Evolutionary conservation across 1,140 invertebrate species (phyloP).

Genomic region (Drosophila jambulina): DNA sequence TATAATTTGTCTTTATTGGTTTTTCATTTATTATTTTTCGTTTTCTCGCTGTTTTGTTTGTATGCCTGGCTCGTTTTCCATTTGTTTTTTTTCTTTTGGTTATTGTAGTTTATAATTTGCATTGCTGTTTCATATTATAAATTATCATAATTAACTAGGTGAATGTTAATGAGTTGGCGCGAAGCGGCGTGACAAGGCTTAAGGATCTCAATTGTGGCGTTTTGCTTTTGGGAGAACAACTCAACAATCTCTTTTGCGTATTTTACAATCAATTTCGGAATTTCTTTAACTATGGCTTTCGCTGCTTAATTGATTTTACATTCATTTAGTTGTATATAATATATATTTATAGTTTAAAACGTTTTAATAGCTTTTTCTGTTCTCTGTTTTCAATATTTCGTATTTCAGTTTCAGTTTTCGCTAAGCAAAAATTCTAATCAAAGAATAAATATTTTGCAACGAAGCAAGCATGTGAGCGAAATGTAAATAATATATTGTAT

Average conservation of each 20-base stretch:
- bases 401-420: constrained; percentile 51
- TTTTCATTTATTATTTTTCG: constrained; percentile 44
- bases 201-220: constrained; percentile 15
- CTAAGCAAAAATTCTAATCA: constrained; percentile 69
- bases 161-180: constrained; percentile 51
- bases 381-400: neutral
- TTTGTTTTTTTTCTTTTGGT: constrained; percentile 44
- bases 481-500: constrained; percentile 70
- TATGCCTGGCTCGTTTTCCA: constrained; percentile 54
- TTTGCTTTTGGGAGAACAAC: constrained; percentile 28
- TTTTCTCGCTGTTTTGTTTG: constrained; percentile 42
- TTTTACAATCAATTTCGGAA: constrained; percentile 51
- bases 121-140: constrained; percentile 62
- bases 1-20: constrained; percentile 77
- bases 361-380: constrained; percentile 27
- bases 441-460: constrained; percentile 52
- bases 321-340: constrained; percentile 31
- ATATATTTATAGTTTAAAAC: constrained; percentile 43
- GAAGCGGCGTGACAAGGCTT: constrained; percentile 68
- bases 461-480: constrained; percentile 25
- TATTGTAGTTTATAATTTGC: constrained; percentile 62
- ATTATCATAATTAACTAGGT: constrained; percentile 65
- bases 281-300: constrained; percentile 56
- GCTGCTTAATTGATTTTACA: constrained; percentile 51
- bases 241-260: constrained; percentile 52